Base-by-base conservation (phyloP, 2,113 vertebrate genomes). In the Propithecus coquereli region DNA sequence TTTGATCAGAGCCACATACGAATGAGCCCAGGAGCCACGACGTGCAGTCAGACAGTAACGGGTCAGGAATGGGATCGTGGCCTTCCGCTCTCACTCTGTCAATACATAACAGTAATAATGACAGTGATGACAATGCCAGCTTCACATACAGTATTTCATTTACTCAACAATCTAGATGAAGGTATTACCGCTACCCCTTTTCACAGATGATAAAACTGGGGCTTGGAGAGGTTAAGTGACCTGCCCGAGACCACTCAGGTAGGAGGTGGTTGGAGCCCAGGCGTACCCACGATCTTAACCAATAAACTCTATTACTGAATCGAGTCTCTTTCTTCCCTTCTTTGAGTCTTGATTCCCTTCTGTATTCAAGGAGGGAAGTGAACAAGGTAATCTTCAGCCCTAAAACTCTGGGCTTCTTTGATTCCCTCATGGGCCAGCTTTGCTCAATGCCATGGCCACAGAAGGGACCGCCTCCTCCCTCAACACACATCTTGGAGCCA, bases 371-470 rank as follows among this genome's bases (percentile, higher is more conserved):
- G 52, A 30, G 40, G n/a, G 25, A 40, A 25, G 18, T 0, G 12
- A 66, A 63, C 6, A 16, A 57, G 43, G 25, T 27, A 0, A 54
- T 9, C 17, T 87, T 30, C n/a, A 79, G 87, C n/a, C 45, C 32
- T 27, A 10, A 63, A 13, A n/a, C 4, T 2, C 66, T 10, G 16
- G 10, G 47, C 34, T 66, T n/a, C 81, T 66, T 5, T 27, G 59
- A 16, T 13, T 59, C 68, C 8, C 3, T 6, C 8, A 0, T 0
- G 30, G 45, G 54, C 54, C n/a, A 5, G 47, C 61, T 50, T 8
- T 77, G 66, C 77, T 40, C 11, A 3, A 1, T 14, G 40, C 57
- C 22, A 11, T 27, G 70, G 77, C 52, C 52, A 45, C 37, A 10
- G 18, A 20, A n/a, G 25, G 25, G 22, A 34, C 30, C 0, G 0